Base-by-base conservation (phyloP, 2,888 invertebrate species). In the Drosophila lutescens region DNA sequence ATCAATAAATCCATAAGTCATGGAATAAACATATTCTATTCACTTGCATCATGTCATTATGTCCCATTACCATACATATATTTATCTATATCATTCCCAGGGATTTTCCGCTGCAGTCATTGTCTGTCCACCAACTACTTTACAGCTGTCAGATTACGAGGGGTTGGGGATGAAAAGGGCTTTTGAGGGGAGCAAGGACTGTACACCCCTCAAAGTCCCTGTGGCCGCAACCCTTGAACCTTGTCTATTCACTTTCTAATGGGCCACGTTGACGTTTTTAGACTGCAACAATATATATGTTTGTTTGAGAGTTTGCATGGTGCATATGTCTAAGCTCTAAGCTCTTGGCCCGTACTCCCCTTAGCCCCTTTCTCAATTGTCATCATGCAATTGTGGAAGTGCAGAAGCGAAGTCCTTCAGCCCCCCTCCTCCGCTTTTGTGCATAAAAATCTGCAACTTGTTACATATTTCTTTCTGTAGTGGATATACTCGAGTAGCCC, bases 371-470 rank as follows among this genome's bases (percentile, higher is more conserved):
- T 38, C 15, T 46, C 79, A 86, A 76, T 86, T 78, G 83, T 84
- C 81, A 80, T 80, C 68, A 58, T 67, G 77, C 55, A 60, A 68
- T 53, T 69, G 51, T 50, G 50, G 36, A 49, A 58, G 26, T 38
- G 36, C 44, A 40, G 32, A 50, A 68, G 58, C 20, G 51, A 15
- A 58, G 68, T 50, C 74, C 74, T 71, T 74, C 53, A 36, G 15
- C 40, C 49, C 43, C 12, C 68, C 61, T 62, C 55, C 59, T 46
- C 74, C 49, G 17, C 32, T 40, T 43, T 53, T 67, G 53, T 70
- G 76, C 71, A 85, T 74, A 78, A 85, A 69, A 69, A 49, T 53
- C 55, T 41, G 53, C 84, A 86, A 86, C 85, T 84, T 82, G 76
- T 80, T 79, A 84, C 74, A 78, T 81, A 77, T 72, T 68, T 76